phyloP scores from a whole-genome alignment of 1,140 invertebrate genomes.

The Pseudomyrmex pallidus region DNA sequence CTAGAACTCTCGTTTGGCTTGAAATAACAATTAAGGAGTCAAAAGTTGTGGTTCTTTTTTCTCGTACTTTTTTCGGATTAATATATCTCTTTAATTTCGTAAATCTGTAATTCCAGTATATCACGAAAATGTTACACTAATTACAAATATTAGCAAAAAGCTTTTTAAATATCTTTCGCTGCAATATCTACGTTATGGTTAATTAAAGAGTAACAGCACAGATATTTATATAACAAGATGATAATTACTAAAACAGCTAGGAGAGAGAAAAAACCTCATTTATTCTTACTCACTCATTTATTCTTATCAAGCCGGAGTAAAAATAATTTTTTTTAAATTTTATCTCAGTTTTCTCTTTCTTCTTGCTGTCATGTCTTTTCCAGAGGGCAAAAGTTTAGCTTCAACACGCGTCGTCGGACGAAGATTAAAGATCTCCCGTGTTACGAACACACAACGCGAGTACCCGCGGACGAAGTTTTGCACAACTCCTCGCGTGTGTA shows the following conservation, averaged over 20 bases:
- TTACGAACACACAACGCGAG: conserved; percentile 17
- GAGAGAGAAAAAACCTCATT: no score
- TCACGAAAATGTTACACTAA: background rate
- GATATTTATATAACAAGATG: no score
- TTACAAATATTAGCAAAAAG: background rate
- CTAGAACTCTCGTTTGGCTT: background rate
- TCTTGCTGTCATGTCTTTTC: background rate
- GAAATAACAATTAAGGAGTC: background rate
- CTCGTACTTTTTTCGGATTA: background rate
- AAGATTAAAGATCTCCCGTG: conserved; percentile 31
- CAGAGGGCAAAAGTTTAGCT: background rate
- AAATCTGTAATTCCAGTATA: background rate
- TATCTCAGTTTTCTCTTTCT: background rate
- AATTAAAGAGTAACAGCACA: no score
- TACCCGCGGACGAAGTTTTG: conserved; percentile 8
- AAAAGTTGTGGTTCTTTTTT: no score
- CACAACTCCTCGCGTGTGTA: background rate
- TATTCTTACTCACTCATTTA: no score
- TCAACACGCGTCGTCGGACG: background rate
- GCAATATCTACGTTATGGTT: background rate
- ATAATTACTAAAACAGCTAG: no score
- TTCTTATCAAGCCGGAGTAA: no score
- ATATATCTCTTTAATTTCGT: background rate
- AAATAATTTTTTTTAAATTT: no score
- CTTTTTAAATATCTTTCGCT: background rate